Evolutionary conservation across 2,113 vertebrate species (phyloP).

Genomic region (Prolemur simus): DNA sequence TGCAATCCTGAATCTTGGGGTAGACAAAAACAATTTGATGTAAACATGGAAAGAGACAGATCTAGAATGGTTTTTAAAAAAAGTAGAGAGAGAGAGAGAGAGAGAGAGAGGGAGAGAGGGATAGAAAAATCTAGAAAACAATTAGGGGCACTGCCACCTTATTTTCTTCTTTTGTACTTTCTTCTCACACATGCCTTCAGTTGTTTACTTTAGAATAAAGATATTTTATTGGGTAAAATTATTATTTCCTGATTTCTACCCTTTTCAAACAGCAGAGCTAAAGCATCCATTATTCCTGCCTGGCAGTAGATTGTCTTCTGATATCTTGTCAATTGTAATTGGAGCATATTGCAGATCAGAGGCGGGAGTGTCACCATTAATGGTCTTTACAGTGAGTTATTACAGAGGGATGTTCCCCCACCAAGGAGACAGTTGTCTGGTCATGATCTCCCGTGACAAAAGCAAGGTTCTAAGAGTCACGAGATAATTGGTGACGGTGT

Average conservation of each 20-base stretch:
- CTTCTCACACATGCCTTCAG: neutral
- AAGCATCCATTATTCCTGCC: neutral
- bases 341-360: slow-evolving; percentile 19
- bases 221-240: neutral
- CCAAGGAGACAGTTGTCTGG: neutral
- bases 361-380: neutral
- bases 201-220: slow-evolving; percentile 12
- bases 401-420: neutral
- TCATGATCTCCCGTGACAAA: slow-evolving; percentile 22
- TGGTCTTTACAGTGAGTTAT: slow-evolving; percentile 2
- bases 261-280: neutral
- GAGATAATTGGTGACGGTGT: neutral
- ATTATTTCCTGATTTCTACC: neutral
- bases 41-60: slow-evolving; percentile 66
- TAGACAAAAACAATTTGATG: slow-evolving; percentile 72
- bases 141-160: slow-evolving; percentile 64
- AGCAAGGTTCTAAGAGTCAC: neutral
- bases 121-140: slow-evolving; percentile 46
- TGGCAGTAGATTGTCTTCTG: slow-evolving; percentile 22
- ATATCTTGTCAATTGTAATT: slow-evolving; percentile 57
- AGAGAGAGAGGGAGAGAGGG: neutral
- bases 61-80: neutral
- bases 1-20: slow-evolving; percentile 67
- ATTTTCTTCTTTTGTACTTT: slow-evolving; percentile 50
- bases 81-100: neutral